Percentiles rank a stretch among this genome's conserved stretches.
phyloP scores from a whole-genome alignment of 2,888 invertebrate species.

The Oligia strigilis region DNA sequence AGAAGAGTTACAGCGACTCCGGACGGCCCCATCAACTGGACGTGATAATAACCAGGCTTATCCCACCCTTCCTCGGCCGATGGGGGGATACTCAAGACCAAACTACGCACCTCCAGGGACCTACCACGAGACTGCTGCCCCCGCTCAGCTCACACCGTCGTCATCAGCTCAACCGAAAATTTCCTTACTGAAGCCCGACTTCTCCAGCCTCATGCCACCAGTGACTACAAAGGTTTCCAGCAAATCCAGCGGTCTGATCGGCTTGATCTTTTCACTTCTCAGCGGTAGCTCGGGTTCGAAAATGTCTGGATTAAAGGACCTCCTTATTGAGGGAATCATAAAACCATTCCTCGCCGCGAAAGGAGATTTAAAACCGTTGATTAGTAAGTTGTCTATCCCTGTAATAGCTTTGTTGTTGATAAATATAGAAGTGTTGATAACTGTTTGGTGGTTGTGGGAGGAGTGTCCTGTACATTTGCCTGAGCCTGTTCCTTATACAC shows the following conservation, averaged over 20 bases:
- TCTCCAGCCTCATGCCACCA: slow-evolving; percentile 77
- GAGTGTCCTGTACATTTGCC: slow-evolving; percentile 77
- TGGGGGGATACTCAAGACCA: slow-evolving; percentile 48
- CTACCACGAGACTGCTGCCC: slow-evolving; percentile 61
- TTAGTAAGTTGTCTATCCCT: slow-evolving; percentile 85
- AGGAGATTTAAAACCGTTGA: slow-evolving; percentile 82
- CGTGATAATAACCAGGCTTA: slow-evolving; percentile 50
- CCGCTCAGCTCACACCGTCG: slow-evolving; percentile 38
- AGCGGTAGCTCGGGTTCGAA: slow-evolving; percentile 77
- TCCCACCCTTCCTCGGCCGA: slow-evolving; percentile 45
- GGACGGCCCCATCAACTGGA: slow-evolving; percentile 62
- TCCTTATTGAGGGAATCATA: slow-evolving; percentile 82
- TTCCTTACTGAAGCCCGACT: slow-evolving; percentile 71
- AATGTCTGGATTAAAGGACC: slow-evolving; percentile 80
- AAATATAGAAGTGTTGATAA: slow-evolving; percentile 84
- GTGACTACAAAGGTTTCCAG: slow-evolving; percentile 76
- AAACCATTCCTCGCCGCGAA: slow-evolving; percentile 82
- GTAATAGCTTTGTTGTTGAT: slow-evolving; percentile 82
- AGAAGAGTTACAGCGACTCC: slow-evolving; percentile 58
- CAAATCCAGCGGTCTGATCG: slow-evolving; percentile 81
- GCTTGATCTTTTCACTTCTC: slow-evolving; percentile 79
- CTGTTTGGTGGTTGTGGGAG: slow-evolving; percentile 89
- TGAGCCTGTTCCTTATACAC: slow-evolving; percentile 51
- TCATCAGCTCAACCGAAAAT: slow-evolving; percentile 67
- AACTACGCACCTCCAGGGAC: slow-evolving; percentile 55